These are phyloP conservation scores for Daktulosphaira vitifoliae DNA, from an alignment of 1,140 invertebrate species.

Conservation along the genomic window DNA sequence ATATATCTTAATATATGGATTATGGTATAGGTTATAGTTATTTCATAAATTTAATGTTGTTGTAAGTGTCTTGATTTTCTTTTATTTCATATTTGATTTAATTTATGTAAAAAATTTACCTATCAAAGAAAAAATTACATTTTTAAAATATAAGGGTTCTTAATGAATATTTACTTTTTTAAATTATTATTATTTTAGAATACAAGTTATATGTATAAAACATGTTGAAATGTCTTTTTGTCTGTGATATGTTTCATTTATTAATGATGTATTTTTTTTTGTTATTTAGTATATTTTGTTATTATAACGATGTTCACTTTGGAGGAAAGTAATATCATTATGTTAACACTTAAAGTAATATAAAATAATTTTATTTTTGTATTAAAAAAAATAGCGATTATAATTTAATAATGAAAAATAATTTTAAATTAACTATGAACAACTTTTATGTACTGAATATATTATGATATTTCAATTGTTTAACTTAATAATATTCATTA, in stretches of 20 bases:
- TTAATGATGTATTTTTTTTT: constrained; percentile 17
- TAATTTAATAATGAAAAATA: too few species aligned
- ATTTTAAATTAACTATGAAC: too few species aligned
- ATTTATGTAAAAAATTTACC: constrained; percentile 8
- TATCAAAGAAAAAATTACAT: neutral
- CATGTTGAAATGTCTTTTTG: constrained; percentile 32
- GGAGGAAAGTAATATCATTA: constrained; percentile 34
- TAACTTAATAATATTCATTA: too few species aligned
- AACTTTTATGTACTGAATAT: too few species aligned
- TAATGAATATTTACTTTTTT: constrained; percentile 10
- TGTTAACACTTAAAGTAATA: constrained; percentile 29
- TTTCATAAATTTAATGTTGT: neutral
- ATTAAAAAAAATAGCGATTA: too few species aligned
- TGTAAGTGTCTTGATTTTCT: constrained; percentile 24
- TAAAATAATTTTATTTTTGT: constrained; percentile 33
- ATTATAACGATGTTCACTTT: constrained; percentile 33
- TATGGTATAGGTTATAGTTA: too few species aligned
- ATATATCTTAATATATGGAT: too few species aligned
- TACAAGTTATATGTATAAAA: constrained; percentile 22
- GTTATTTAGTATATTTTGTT: constrained; percentile 28
- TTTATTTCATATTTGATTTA: constrained; percentile 3
- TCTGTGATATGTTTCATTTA: constrained; percentile 33
- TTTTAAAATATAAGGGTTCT: neutral
- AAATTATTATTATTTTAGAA: neutral
- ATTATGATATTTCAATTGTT: too few species aligned